Percentiles rank a stretch among this genome's conserved stretches.
phyloP scores from a whole-genome alignment of 2,113 vertebrate genomes.

The Craseonycteris thonglongyai region DNA sequence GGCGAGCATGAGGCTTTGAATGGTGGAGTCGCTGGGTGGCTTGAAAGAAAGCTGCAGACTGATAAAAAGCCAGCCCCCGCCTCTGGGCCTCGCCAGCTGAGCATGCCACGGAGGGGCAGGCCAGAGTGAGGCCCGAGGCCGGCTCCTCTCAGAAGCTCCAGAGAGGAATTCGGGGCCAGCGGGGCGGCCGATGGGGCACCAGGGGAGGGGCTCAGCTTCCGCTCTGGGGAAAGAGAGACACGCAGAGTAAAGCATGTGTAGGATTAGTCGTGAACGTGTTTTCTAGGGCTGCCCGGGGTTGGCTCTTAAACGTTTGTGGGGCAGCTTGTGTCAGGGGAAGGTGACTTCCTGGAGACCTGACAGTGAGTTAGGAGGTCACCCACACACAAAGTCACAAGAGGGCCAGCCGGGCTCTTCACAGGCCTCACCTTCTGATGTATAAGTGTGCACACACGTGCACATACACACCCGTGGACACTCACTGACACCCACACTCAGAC shows the following conservation, averaged over 20 bases:
- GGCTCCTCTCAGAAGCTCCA: not conserved
- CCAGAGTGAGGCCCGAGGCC: accelerated
- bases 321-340: not conserved
- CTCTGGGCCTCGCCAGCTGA: not conserved
- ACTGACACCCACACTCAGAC: not conserved
- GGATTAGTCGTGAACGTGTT: not conserved
- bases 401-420: not conserved
- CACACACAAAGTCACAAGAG: not conserved
- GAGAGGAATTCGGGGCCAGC: not conserved
- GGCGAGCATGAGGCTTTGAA: conserved; percentile 49
- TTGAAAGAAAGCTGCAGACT: conserved; percentile 44
- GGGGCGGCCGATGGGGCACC: not conserved
- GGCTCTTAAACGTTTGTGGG: not conserved
- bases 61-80: not conserved
- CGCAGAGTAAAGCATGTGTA: accelerated
- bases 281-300: not conserved
- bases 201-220: not conserved
- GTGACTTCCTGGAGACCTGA: not conserved
- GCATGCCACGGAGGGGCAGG: not conserved
- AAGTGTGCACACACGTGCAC: not conserved
- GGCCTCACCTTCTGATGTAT: not conserved
- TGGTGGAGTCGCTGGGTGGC: conserved; percentile 26
- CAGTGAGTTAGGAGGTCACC: not conserved
- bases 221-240: not conserved
- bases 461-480: not conserved